Evolutionary conservation across 2,113 vertebrate species (phyloP), one percentile per base, ranked within the genome.

Genomic region (Andinoacara biseriatus): DNA sequence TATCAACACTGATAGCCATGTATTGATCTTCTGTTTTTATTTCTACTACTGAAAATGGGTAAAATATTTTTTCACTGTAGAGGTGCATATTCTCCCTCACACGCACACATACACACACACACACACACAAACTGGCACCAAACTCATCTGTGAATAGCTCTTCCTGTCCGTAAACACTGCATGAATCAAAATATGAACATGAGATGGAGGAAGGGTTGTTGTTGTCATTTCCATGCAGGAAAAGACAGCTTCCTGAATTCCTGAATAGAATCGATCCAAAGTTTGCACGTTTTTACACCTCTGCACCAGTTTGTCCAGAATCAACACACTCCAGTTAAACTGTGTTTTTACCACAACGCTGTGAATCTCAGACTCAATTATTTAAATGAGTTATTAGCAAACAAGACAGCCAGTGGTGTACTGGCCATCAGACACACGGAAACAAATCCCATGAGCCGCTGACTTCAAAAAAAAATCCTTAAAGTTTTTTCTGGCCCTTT

Each of bases 11-110:
- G 43, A 72, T 17, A 20, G 24, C 26, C 46, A 72, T 26, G 52
- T 72, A 72, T 72, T 72, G 46, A 72, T 52, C 52, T 72, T 72
- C 46, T 72, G 29, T 52, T 72, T 72, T 52, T 31, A 46, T 26
- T 72, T 31, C 31, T 46, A 52, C 65, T 52, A 31, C 31, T 72
- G 46, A 72, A 72, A 72, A 72, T 72, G 17, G 7, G 26, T 52
- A 31, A 52, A 52, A 52, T 52, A 17, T 31, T 52, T 31, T 20
- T 72, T 52, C 65, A 52, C 22, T 52, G 43, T 26, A 52, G 17
- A 7, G 65, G 26, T 52, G 17, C 26, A 1, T 18, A 52, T 52
- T 72, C 43, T 24, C 24, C 52, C 24, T 52, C 65, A 29, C n/a
- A n/a, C n/a, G n/a, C n/a, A n/a, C n/a, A n/a, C n/a, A n/a, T n/a